Base-by-base conservation (phyloP, 2,113 vertebrate genomes). In the Brienomyrus brachyistius region DNA sequence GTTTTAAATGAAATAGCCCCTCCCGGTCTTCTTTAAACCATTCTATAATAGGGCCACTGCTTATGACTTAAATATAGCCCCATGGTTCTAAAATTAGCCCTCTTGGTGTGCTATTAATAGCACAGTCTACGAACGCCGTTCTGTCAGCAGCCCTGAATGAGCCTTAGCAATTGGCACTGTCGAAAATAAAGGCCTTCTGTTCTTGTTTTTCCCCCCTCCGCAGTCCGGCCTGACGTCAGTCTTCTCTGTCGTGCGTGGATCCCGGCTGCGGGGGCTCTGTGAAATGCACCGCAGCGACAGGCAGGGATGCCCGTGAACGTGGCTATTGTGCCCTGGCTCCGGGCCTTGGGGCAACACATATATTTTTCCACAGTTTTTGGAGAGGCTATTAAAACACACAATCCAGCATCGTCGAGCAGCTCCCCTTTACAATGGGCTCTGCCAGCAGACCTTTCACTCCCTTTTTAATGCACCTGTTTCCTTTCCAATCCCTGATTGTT, bases 101-200 rank as follows among this genome's bases (percentile, higher is more conserved):
- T n/a, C 85, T 62, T 11, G 66, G 15, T 74, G 19, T 23, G n/a
- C 89, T 90, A 90, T 90, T 90, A 90, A 87, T 90, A 90, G 89
- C 89, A 74, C 21, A 84, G 85, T 52, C 85, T 77, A 43, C 74
- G 40, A 90, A 27, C 66, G 70, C 50, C 5, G 66, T 80, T 80
- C 89, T 90, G 89, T 87, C 89, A 90, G 84, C 85, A 80, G 21
- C 48, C 70, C 52, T 74, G 35, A 90, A 52, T 74, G 62, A 77
- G 85, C 27, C 89, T 17, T 17, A 52, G 59, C 48, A 87, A 74
- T 77, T 74, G 59, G 45, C 74, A 74, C 85, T 70, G 59, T 89
- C 70, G 85, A 62, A 87, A 90, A 90, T 86, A 90, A 90, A 90
- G 62, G 89, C 66, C 89, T 74, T 80, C 89, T 87, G 89, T 87